These are phyloP conservation scores for Pygmarrhopalites habei DNA, from an alignment of 1,140 invertebrate species.

Conservation along the genomic window DNA sequence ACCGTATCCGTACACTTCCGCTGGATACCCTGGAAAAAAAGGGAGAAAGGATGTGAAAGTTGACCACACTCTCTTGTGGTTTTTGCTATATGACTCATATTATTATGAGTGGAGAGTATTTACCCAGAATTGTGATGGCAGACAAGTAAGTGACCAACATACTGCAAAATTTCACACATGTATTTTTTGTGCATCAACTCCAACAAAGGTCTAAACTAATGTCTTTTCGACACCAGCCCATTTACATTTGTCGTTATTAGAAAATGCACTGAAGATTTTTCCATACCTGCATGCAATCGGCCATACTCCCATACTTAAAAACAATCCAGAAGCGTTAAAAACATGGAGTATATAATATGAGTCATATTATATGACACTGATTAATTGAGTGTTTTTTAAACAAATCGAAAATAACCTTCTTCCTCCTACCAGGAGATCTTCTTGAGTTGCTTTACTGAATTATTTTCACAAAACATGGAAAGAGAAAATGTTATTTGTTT, in stretches of 20 bases:
- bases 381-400: too few relatives aligned
- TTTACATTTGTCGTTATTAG: too few relatives aligned
- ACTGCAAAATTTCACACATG: too few relatives aligned
- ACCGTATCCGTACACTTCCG: constrained; percentile 36
- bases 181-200: too few relatives aligned
- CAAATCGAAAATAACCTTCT: background rate
- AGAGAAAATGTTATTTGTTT: too few relatives aligned
- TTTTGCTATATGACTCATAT: background rate
- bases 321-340: background rate
- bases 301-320: constrained; percentile 25
- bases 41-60: too few relatives aligned
- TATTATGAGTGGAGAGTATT: background rate
- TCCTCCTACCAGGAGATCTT: constrained; percentile 38
- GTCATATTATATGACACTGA: too few relatives aligned
- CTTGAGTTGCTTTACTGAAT: constrained; percentile 34
- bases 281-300: constrained; percentile 36
- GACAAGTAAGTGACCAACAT: constrained; percentile 38
- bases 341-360: background rate
- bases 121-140: constrained; percentile 36
- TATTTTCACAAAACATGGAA: too few relatives aligned
- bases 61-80: too few relatives aligned
- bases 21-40: constrained; percentile 32
- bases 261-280: too few relatives aligned
- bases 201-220: too few relatives aligned
- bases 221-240: too few relatives aligned